phyloP scores from a whole-genome alignment of 2,888 invertebrate genomes.

The Scrobipalpa costella region DNA sequence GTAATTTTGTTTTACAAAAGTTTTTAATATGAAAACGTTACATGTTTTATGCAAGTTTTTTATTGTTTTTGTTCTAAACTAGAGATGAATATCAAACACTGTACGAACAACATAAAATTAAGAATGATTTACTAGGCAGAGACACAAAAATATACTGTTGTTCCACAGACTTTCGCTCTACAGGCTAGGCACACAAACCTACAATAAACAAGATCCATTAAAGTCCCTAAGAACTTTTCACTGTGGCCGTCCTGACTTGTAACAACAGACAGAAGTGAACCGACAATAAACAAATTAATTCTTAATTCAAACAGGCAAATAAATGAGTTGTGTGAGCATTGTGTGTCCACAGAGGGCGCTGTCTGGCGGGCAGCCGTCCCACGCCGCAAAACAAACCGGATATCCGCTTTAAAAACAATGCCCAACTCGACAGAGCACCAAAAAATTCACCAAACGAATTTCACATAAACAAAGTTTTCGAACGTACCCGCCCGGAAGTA shows the following conservation, averaged over 20 bases:
- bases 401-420: conserved; percentile 24
- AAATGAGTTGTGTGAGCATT: conserved; percentile 16
- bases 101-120: too few relatives aligned
- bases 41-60: too few relatives aligned
- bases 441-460: conserved; percentile 25
- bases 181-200: too few relatives aligned
- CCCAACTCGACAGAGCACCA: conserved; percentile 18
- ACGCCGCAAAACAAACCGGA: conserved; percentile 21
- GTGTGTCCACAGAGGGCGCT: conserved; percentile 5
- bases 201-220: too few relatives aligned
- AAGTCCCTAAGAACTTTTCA: too few relatives aligned
- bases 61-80: too few relatives aligned
- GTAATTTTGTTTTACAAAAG: neutral
- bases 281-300: conserved; percentile 14
- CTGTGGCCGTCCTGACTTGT: neutral
- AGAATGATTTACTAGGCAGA: too few relatives aligned
- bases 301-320: conserved; percentile 16
- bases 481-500: conserved; percentile 24
- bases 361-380: conserved; percentile 11
- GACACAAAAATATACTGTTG: too few relatives aligned
- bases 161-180: too few relatives aligned
- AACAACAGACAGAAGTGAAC: conserved; percentile 4
- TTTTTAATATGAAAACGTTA: neutral
- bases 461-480: conserved; percentile 23
- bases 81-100: too few relatives aligned